phyloP scores from a whole-genome alignment of 92 coral and sea anemone genomes.

The Paragorgia papillata region DNA sequence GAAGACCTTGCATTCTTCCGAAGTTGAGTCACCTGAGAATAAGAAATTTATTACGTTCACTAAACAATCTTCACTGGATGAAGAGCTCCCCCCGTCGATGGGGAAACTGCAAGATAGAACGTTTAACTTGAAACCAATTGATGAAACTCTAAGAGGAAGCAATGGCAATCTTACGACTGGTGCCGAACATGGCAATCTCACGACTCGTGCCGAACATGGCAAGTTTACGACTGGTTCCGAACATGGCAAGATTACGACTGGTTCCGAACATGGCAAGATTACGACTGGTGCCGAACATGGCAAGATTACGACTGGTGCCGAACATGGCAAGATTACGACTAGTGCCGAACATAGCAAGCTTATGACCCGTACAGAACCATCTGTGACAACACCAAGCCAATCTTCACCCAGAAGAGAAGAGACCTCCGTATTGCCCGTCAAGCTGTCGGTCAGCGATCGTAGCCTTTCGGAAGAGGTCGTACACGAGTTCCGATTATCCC shows the following conservation, averaged over 20 bases:
- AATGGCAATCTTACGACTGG: background rate
- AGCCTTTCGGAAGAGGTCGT: conserved; percentile 11
- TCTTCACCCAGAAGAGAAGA: background rate
- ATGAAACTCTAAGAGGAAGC: background rate
- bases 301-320: background rate
- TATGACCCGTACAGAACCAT: background rate
- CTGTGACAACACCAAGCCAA: background rate
- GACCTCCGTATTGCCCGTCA: background rate
- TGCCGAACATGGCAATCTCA: background rate
- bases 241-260: background rate
- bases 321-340: background rate
- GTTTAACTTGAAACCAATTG: background rate
- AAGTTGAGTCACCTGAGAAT: background rate
- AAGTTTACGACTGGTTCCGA: background rate
- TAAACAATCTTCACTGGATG: conserved; percentile 5
- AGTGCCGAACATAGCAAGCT: background rate
- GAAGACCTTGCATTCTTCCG: background rate
- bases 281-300: background rate
- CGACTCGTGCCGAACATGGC: background rate
- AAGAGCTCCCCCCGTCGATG: conserved; percentile 33
- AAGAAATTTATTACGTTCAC: conserved; percentile 1
- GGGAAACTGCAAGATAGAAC: conserved; percentile 31
- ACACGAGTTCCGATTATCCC: conserved; percentile 30
- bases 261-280: background rate
- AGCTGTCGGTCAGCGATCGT: background rate